Evolutionary conservation across 2,113 vertebrate species (phyloP).

Genomic region (Tichodroma muraria): DNA sequence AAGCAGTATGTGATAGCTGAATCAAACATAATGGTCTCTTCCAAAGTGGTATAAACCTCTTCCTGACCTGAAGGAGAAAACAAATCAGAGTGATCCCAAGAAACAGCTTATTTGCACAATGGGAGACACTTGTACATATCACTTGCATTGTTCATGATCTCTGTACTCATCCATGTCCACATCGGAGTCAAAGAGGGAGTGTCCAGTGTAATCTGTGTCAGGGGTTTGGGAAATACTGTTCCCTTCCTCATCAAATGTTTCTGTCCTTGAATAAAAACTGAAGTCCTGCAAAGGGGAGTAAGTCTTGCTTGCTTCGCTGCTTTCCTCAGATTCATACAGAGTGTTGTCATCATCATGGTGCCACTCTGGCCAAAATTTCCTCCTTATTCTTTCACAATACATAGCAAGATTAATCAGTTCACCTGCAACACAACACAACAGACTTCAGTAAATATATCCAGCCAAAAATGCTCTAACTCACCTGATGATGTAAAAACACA

Average conservation of each 20-base stretch:
- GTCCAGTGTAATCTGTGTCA: conserved; percentile 87
- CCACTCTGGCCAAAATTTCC: conserved; percentile 97
- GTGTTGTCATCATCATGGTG: conserved; percentile 86
- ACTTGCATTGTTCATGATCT: conserved; percentile 86
- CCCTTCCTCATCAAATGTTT: conserved; percentile 87
- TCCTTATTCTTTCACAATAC: conserved; percentile 95
- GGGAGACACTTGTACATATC: not conserved
- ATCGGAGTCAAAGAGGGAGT: conserved; percentile 92
- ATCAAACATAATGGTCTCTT: conserved; percentile 13
- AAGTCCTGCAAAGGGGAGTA: conserved; percentile 80
- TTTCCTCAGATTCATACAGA: conserved; percentile 82
- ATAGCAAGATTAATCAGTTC: conserved; percentile 94
- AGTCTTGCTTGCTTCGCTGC: conserved; percentile 81
- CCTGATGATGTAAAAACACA: not conserved
- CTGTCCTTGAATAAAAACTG: conserved; percentile 92
- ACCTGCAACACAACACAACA: conserved; percentile 67
- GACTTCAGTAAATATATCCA: not conserved
- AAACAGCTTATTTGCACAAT: not conserved
- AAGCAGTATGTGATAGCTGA: conserved; percentile 31
- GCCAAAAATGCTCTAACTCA: not conserved
- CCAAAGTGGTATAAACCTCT: not conserved
- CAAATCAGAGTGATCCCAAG: not conserved
- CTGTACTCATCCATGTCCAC: conserved; percentile 87
- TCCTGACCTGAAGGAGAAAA: conserved; percentile 19
- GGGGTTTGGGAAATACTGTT: conserved; percentile 82